Evolutionary conservation across 2,797 vertebrate species (phyloP).

Genomic region (Galago senegalensis): DNA sequence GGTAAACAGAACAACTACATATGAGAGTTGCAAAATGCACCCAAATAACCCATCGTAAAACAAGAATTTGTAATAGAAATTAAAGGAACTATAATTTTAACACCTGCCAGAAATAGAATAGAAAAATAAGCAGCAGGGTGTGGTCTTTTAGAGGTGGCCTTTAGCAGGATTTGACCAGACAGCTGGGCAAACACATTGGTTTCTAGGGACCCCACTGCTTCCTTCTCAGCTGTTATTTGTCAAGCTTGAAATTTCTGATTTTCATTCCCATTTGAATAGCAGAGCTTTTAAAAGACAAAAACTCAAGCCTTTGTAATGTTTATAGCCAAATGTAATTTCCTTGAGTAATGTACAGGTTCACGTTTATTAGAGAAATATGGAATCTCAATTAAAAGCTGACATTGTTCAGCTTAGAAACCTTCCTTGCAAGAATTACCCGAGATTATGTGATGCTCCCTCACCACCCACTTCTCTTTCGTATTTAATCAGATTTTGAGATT

Average conservation of each 20-base stretch:
- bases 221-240: neutral
- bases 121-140: neutral
- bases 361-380: constrained; percentile 60
- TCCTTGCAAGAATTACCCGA: constrained; percentile 53
- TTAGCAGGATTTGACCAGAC: neutral
- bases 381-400: constrained; percentile 51
- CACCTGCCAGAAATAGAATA: neutral
- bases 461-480: neutral
- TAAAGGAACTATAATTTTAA: neutral
- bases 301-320: constrained; percentile 13
- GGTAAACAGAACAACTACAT: neutral
- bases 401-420: neutral
- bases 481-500: constrained; percentile 85
- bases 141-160: neutral
- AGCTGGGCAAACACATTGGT: neutral
- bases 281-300: constrained; percentile 69
- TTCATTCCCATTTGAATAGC: constrained; percentile 25
- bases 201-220: neutral
- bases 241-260: constrained; percentile 45
- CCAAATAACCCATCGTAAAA: neutral
- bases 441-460: constrained; percentile 45
- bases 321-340: constrained; percentile 62
- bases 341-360: constrained; percentile 45
- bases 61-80: neutral
- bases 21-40: neutral